Base-by-base conservation (phyloP, 1,140 invertebrate species). In the Heliothis subflexa region DNA sequence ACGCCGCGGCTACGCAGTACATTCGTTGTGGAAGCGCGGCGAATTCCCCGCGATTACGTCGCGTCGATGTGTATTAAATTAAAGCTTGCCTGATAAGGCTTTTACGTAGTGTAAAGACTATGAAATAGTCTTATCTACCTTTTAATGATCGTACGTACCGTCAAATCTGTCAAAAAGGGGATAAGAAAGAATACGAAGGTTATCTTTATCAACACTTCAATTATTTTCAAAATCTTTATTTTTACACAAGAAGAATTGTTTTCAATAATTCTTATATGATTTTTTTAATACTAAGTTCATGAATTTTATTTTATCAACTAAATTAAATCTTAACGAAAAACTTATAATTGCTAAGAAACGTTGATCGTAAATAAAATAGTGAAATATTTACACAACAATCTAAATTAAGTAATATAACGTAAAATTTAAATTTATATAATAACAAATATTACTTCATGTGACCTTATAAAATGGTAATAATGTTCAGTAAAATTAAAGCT, bases 361-460 rank as follows among this genome's bases (percentile, higher is more conserved):
- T 79, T 82, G 79, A 82, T 83, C 66, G 82, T 85, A 89, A 91
- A 89, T 83, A 87, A 87, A 85, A 85, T 87, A 87, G 83, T 79
- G 75, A 88, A 88, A 86, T 92, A 93, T 93, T 93, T 93, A 92
- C 90, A 93, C 86, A 93, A 93, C 89, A 89, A 89, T 83, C 75
- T 85, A 86, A 85, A 86, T 77, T 87, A 86, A 84, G 79, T 86
- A 86, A 80, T 78, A 74, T 85, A 89, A 91, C 78, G 83, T 90
- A 89, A 90, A 89, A 88, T 89, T 87, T 89, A 83, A 87, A 91
- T 82, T 82, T 85, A 89, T 85, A 81, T 83, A 81, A 91, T 88
- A 92, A 92, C 88, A 90, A 64, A 88, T 84, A 85, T 81, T 81
- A 72, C 85, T 85, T 82, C 49, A 84, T 86, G 83, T 86, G 85